Base-by-base conservation (phyloP, 2,888 invertebrate genomes). In the Drosophila acutilabella region DNA sequence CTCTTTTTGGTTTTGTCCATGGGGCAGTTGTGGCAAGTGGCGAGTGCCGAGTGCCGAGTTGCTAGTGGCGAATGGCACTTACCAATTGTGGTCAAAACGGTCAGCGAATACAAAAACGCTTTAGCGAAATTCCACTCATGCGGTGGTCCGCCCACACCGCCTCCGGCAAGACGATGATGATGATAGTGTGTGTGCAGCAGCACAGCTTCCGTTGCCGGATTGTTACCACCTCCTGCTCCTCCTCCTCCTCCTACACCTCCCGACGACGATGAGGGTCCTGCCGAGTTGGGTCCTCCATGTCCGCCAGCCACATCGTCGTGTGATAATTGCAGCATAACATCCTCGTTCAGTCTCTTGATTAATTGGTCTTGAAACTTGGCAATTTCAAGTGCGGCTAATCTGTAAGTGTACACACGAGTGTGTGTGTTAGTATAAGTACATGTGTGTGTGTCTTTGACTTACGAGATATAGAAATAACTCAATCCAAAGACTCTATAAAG, bases 61-160 rank as follows among this genome's bases (percentile, higher is more conserved):
- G 41, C 38, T 16, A 41, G 51, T 33, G 47, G 45, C 45, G 33
- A 51, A 38, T 33, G 66, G 71, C 76, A 93, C 96, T 95, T 92
- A 97, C 97, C 97, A 91, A 97, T 96, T 70, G 97, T 98, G 53
- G 98, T 98, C 86, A 98, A 94, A 77, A 98, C 97, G 40, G 98
- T 98, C 81, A 98, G 94, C 20, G 98, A 98, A 93, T 98, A 98
- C 86, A 98, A 95, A 93, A 98, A 98, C 59, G 98, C 97, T 89
- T 96, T 95, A 60, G 97, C 96, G 92, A 97, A 95, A 92, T 96
- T 97, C 97, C 97, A 97, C 92, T 97, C 96, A 60, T 90, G 88
- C 33, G 86, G 88, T 30, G 86, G 80, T n/a, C 83, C 86, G 16
- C 70, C 77, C 53, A 50, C 64, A 40, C 60, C 80, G 57, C 77